These are phyloP conservation scores for Henricia sp. DNA, from an alignment of 53 echinoderm and acorn worm species.

Conservation along the genomic window DNA sequence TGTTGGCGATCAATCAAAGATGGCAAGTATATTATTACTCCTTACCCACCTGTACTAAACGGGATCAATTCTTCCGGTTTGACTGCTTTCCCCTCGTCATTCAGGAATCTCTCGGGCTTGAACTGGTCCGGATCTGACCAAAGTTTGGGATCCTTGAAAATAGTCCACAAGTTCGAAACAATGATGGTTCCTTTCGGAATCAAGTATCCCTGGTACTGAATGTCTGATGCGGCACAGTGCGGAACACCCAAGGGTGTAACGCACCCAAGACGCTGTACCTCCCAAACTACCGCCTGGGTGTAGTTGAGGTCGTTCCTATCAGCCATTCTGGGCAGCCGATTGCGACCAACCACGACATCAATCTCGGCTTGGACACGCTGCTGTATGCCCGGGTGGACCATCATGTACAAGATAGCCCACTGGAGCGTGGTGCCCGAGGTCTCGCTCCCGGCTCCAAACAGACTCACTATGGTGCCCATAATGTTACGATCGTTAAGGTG, in stretches of 20 bases:
- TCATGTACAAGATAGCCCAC: conserved; percentile 18
- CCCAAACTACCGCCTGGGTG: conserved; percentile 6
- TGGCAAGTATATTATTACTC: too few species aligned
- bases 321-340: conserved; percentile 50
- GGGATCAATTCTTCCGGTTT: conserved; percentile 62
- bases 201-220: not conserved
- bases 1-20: too few species aligned
- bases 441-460: conserved; percentile 21
- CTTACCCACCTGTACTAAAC: conserved; percentile 64
- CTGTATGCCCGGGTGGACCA: conserved; percentile 25
- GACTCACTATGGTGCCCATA: not conserved
- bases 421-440: not conserved
- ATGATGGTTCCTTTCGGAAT: conserved; percentile 65
- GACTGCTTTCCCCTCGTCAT: conserved; percentile 45
- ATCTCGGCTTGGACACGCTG: conserved; percentile 30
- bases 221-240: conserved; percentile 17
- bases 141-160: conserved; percentile 44
- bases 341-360: conserved; percentile 46
- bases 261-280: conserved; percentile 15
- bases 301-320: conserved; percentile 6
- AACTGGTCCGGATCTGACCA: conserved; percentile 59
- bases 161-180: conserved; percentile 53
- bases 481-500: not conserved
- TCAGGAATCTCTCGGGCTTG: conserved; percentile 64
- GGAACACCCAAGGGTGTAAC: conserved; percentile 4